Percentiles rank a stretch among this genome's conserved stretches.
These are phyloP conservation scores for Hiodon alosoides DNA, from an alignment of 2,113 vertebrate genomes.

Conservation along the genomic window DNA sequence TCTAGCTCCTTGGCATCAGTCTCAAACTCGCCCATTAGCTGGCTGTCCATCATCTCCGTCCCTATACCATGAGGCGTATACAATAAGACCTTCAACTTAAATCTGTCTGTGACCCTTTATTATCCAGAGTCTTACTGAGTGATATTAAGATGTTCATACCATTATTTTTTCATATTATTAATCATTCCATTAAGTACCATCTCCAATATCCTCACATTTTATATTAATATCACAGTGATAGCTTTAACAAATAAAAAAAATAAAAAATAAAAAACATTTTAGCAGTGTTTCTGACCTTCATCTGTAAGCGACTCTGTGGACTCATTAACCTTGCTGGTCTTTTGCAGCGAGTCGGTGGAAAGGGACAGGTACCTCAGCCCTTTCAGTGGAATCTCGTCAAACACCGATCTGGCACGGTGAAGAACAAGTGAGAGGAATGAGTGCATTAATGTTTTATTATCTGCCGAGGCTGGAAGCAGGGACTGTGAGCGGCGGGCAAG, in stretches of 20 bases:
- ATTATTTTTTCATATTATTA: too few species aligned
- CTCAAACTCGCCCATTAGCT: constrained; percentile 93
- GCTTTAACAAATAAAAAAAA: too few species aligned
- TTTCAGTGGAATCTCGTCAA: constrained; percentile 79
- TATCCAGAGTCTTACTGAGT: too few species aligned
- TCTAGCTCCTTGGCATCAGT: constrained; percentile 81
- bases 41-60: constrained; percentile 91
- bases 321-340: constrained; percentile 84
- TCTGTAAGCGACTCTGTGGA: constrained; percentile 89
- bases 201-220: too few species aligned
- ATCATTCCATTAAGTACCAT: too few species aligned
- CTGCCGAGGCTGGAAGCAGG: background rate
- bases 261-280: background rate
- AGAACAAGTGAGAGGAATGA: background rate
- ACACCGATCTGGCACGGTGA: constrained; percentile 69
- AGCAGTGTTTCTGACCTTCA: constrained; percentile 71
- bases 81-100: too few species aligned
- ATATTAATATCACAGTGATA: too few species aligned
- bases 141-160: too few species aligned
- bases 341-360: constrained; percentile 91
- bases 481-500: background rate
- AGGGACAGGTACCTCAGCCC: constrained; percentile 84
- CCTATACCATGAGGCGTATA: constrained; percentile 55
- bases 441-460: background rate
- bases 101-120: too few species aligned